A percentile compares a stretch with the other conserved stretches of the same genome.
Evolutionary conservation across 2,888 invertebrate species (phyloP).

Genomic region (Colostygia pectinataria): DNA sequence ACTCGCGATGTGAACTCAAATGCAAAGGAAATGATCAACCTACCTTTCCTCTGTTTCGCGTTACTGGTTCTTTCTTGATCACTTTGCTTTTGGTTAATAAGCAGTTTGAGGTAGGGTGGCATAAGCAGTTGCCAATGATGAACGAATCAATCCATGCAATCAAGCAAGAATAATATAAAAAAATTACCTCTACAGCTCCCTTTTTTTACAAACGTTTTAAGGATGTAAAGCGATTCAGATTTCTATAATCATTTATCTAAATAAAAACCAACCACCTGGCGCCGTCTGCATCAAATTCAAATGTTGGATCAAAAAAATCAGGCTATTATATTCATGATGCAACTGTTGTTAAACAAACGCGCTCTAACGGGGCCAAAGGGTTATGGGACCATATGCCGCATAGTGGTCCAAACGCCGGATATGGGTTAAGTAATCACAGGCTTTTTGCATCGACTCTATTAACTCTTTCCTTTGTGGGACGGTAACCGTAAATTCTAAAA

Average conservation of each 20-base stretch:
- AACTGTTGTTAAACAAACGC: conserved; percentile 70
- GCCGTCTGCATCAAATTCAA: conserved; percentile 47
- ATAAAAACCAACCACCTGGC: conserved; percentile 63
- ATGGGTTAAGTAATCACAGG: conserved; percentile 80
- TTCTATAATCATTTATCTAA: conserved; percentile 29
- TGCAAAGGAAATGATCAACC: conserved; percentile 5
- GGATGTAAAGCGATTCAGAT: conserved; percentile 28
- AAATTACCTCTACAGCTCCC: no score
- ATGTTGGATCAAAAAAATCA: conserved; percentile 50
- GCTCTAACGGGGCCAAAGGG: conserved; percentile 81
- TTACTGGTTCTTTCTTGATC: neutral
- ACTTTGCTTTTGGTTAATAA: neutral
- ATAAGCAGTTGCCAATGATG: no score
- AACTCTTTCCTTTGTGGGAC: conserved; percentile 67
- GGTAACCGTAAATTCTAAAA: conserved; percentile 66
- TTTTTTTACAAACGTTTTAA: no score
- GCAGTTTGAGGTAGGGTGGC: no score
- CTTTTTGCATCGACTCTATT: conserved; percentile 66
- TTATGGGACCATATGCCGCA: conserved; percentile 72
- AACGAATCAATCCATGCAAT: no score
- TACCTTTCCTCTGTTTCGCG: neutral
- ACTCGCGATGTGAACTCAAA: conserved; percentile 6
- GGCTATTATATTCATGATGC: conserved; percentile 67
- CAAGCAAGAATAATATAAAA: no score
- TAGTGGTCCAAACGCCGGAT: conserved; percentile 65